Evolutionary conservation across 2,113 vertebrate genomes (phyloP), one percentile per base, ranked within the genome.

Genomic region (Trematomus loennbergii): DNA sequence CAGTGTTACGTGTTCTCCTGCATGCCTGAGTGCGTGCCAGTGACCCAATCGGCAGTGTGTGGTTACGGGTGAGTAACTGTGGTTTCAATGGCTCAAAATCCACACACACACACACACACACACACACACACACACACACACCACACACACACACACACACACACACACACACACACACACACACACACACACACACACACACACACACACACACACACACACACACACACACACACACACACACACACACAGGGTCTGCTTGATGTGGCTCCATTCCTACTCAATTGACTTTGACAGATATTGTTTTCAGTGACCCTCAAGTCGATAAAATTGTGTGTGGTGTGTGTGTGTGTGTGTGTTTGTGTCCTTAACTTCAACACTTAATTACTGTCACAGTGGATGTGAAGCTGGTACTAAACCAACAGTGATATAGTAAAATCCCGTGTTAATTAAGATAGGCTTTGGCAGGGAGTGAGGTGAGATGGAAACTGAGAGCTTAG

Each of bases 61-160:
- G 88, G 88, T 91, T 72, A 87, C 20, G 88, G 88, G 85, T 89
- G 88, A 92, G 86, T 77, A 87, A 85, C 65, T 33, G 66, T 87
- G 91, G 85, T 91, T 91, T 83, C 63, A 72, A 40, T 74, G 87
- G 72, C 77, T 71, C 25, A 53, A 75, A 36, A 36, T 36, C 4
- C 29, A 59, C 57, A 53, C 17, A 53, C 48, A 49, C 12, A 49
- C 48, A 16, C 49, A 17, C 49, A 50, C 13, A 50, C 49, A 50
- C 13, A 50, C 49, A 50, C 10, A 22, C 10, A 22, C 53, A 54
- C 53, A 20, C 53, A 22, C 3, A 25, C n/a, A 54, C 10, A 22
- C 10, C 52, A 54, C 52, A 54, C 2, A 53, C 60, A 64, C 67
- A 76, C 57, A 71, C 63, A 68, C 78, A 40, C 72, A 79, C 67